Conservation (phyloP, 2,888 invertebrate genomes). For the Suillia variegata region DNA sequence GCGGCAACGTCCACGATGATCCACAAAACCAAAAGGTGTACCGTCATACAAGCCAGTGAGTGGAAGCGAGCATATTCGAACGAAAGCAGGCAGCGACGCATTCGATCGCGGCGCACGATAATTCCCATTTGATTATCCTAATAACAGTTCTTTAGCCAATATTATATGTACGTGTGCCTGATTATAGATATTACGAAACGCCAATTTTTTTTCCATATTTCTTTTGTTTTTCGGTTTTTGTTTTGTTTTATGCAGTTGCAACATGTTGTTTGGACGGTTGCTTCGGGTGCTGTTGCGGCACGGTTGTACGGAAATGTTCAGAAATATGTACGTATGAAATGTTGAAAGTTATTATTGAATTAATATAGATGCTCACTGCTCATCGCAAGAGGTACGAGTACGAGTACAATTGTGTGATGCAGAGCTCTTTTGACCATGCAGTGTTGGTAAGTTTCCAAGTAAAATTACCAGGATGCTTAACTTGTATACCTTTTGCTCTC, state of each 20-base stretch:
- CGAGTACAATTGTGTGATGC: slow-evolving; percentile 13
- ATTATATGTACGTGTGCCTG: slow-evolving; percentile 62
- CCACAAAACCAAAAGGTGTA: not conserved
- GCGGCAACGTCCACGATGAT: not conserved
- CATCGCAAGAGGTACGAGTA: slow-evolving; percentile 5
- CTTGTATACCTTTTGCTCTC: no score
- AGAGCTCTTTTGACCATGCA: no score
- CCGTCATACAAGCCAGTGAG: no score
- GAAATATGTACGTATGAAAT: slow-evolving; percentile 1
- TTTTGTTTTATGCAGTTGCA: slow-evolving; percentile 6
- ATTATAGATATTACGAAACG: slow-evolving; percentile 60
- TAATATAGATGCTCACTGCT: slow-evolving; percentile 4
- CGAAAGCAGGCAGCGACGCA: slow-evolving; percentile 23
- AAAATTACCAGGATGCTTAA: no score
- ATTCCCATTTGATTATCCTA: slow-evolving; percentile 62
- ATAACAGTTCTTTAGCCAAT: slow-evolving; percentile 61
- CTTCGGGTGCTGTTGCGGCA: slow-evolving; percentile 12
- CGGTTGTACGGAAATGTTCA: not conserved
- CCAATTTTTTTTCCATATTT: slow-evolving; percentile 15
- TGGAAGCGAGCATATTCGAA: no score
- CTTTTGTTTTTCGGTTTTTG: slow-evolving; percentile 4
- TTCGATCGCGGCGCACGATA: slow-evolving; percentile 56
- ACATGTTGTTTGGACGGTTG: slow-evolving; percentile 8
- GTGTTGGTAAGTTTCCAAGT: no score
- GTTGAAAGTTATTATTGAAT: slow-evolving; percentile 13